These are phyloP conservation scores for Benthosema pterotum DNA, from an alignment of 2,797 vertebrate species.

Conservation along the genomic window DNA sequence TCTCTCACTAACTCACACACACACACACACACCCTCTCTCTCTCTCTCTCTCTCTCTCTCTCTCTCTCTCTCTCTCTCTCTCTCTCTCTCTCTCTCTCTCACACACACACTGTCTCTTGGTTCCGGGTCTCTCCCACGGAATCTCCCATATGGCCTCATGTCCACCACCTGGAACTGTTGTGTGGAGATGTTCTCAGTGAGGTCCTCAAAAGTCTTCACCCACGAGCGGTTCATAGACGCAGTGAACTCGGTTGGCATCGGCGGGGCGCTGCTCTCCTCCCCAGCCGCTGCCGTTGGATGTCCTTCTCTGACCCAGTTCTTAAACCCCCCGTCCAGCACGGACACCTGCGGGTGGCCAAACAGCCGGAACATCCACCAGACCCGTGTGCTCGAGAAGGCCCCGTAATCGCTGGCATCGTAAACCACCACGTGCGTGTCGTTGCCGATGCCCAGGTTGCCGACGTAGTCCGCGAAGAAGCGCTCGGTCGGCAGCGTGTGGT, in stretches of 20 bases:
- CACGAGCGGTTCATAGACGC: constrained; percentile 72
- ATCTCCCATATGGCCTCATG: constrained; percentile 79
- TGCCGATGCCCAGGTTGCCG: constrained; percentile 82
- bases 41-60: constrained; percentile 67
- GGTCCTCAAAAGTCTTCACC: constrained; percentile 86
- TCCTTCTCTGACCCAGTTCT: constrained; percentile 84
- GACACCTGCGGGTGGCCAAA: constrained; percentile 88
- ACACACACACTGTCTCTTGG: constrained; percentile 63
- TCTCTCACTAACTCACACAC: too few species aligned
- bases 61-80: too few species aligned
- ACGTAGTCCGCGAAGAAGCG: constrained; percentile 82
- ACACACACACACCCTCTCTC: neutral
- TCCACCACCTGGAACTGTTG: constrained; percentile 86
- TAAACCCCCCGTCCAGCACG: constrained; percentile 87
- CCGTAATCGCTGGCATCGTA: constrained; percentile 88
- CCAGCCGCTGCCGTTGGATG: constrained; percentile 80
- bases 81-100: constrained; percentile 62
- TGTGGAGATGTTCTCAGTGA: constrained; percentile 80
- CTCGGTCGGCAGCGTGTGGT: constrained; percentile 85
- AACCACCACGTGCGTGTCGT: constrained; percentile 87
- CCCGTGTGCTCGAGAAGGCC: constrained; percentile 78
- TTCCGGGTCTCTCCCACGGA: constrained; percentile 84
- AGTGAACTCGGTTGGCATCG: constrained; percentile 72
- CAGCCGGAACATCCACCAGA: constrained; percentile 93
- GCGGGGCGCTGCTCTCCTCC: constrained; percentile 53